Base-by-base conservation (phyloP, 2,888 invertebrate species). In the Magallana nippona region DNA sequence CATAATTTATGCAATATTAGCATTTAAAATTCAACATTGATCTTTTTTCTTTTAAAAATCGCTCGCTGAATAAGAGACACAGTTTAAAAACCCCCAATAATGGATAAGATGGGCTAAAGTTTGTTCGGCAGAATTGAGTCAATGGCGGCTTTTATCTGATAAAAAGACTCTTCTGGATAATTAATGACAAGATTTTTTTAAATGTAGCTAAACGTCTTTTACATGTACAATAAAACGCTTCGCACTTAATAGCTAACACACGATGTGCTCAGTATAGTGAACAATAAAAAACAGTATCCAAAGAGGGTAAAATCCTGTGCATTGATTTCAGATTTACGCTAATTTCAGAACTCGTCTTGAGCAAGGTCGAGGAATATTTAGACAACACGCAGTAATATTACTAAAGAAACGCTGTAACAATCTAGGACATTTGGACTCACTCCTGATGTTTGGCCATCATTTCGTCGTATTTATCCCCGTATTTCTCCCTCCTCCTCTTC, bases 391-490 rank as follows among this genome's bases (percentile, higher is more conserved):
- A 44, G 5, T 5, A 44, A 44, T 44, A 44, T 44, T 8, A 44
- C 8, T 44, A 8, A 44, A 44, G 44, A 5, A 44, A 44, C 10
- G 44, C 5, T 44, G 44, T 44, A 44, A 44, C 77, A 13, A 32
- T 77, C 22, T 32, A 19, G 22, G 44, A 11, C n/a, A 22, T 44
- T 19, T 57, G 11, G n/a, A 89, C 92, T 82, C 88, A 94, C 94
- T 91, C 89, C 87, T 92, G 87, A 83, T 94, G 90, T 79, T 93
- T 91, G 78, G 90, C 91, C 89, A 92, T 87, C 92, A 94, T 94
- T 82, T 93, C 91, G 56, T 94, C 94, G 84, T 94, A 94, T 89
- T 93, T 92, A 78, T 93, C 94, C 10, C 94, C 94, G 83, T 93
- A 94, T 90, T 94, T 94, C 85, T 94, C 93, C 27, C 90, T 82